phyloP scores from a whole-genome alignment of 2,888 invertebrate species.

The Ethmia dodecea region DNA sequence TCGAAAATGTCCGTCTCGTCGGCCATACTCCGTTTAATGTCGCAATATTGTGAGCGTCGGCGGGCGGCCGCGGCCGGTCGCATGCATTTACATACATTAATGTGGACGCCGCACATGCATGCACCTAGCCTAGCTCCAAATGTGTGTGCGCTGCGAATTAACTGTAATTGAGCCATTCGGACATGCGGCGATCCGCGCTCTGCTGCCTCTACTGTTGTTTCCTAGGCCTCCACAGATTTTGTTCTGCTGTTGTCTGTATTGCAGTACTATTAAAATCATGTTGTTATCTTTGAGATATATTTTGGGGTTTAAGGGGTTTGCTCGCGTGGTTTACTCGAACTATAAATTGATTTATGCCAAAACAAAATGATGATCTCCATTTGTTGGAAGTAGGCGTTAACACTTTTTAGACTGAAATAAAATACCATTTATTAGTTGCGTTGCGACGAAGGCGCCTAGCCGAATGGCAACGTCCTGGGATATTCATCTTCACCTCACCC shows the following conservation, averaged over 20 bases:
- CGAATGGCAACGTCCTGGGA: constrained; percentile 43
- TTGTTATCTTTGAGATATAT: no score
- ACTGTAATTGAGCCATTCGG: constrained; percentile 77
- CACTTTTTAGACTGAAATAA: no score
- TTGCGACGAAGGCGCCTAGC: constrained; percentile 38
- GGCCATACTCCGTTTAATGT: constrained; percentile 73
- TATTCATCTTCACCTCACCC: constrained; percentile 76
- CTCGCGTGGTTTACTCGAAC: no score
- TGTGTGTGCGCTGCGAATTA: constrained; percentile 75
- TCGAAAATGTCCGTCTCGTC: constrained; percentile 68
- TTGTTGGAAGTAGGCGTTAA: no score
- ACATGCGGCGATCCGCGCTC: constrained; percentile 58
- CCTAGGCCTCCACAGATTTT: constrained; percentile 33
- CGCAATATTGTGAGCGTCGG: constrained; percentile 72
- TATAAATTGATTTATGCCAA: no score
- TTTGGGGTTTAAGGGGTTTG: no score
- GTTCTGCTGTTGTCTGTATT: no score
- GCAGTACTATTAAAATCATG: no score
- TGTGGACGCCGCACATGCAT: constrained; percentile 68
- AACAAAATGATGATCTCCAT: no score
- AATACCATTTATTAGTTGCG: constrained; percentile 31
- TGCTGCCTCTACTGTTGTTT: constrained; percentile 45
- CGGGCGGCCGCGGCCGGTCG: constrained; percentile 64
- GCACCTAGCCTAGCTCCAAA: constrained; percentile 57
- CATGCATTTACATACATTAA: constrained; percentile 77